These are phyloP conservation scores for Gymnoscopelus braueri DNA, from an alignment of 2,797 vertebrate species.

Conservation along the genomic window DNA sequence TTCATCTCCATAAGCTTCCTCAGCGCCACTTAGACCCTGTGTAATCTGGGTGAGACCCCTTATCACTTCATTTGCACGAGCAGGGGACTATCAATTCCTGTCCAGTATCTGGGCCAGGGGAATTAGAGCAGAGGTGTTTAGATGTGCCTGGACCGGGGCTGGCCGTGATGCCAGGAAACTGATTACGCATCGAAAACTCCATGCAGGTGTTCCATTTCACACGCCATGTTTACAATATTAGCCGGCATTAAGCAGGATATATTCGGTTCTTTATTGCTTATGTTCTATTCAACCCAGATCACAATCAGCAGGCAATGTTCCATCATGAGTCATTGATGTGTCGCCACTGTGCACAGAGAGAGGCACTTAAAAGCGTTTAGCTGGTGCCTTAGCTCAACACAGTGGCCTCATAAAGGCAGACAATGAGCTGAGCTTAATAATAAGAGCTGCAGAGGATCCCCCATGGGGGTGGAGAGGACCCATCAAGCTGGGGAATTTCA, in stretches of 20 bases:
- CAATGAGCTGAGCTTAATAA: conserved; percentile 96
- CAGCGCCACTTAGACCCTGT: conserved; percentile 77
- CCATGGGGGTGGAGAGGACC: conserved; percentile 87
- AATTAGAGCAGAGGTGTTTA: conserved; percentile 72
- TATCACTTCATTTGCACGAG: conserved; percentile 81
- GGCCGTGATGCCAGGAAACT: conserved; percentile 34
- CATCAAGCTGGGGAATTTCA: conserved; percentile 96
- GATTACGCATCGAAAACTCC: conserved; percentile 47
- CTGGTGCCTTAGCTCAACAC: conserved; percentile 83
- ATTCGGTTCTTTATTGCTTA: conserved; percentile 53
- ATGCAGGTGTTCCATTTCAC: conserved; percentile 61
- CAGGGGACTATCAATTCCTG: conserved; percentile 75
- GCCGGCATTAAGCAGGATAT: conserved; percentile 52
- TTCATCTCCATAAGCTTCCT: conserved; percentile 82
- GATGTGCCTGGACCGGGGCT: conserved; percentile 51
- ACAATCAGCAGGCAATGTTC: conserved; percentile 66
- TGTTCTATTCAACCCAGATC: conserved; percentile 49
- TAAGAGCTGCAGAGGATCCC: conserved; percentile 96
- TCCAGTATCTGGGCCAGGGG: conserved; percentile 66
- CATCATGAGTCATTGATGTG: conserved; percentile 69
- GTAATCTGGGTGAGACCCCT: conserved; percentile 80
- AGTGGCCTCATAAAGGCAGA: conserved; percentile 92
- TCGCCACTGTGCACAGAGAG: conserved; percentile 54
- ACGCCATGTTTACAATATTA: conserved; percentile 58
- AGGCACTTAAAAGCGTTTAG: conserved; percentile 78